These are phyloP conservation scores for Pelosia muscerda DNA, from an alignment of 2,888 invertebrate species.

Conservation along the genomic window DNA sequence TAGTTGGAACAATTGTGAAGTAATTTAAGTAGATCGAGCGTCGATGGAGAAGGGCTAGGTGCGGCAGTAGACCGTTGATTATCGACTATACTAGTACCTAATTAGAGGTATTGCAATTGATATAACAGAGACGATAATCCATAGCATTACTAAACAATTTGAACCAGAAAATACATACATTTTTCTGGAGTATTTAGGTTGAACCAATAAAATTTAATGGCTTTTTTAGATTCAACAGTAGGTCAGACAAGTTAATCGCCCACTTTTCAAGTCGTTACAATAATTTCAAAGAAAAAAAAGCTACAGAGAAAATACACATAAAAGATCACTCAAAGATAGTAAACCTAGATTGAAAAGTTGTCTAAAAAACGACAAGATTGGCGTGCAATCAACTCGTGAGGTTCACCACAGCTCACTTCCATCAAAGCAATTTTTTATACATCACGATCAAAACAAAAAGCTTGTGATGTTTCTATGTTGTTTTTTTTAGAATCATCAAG, in stretches of 20 bases:
- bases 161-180: not conserved
- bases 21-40: constrained; percentile 32
- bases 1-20: constrained; percentile 38
- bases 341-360: constrained; percentile 12
- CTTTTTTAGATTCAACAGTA: not conserved
- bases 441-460: constrained; percentile 35
- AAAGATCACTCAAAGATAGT: constrained; percentile 17
- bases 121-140: not conserved
- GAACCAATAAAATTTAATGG: not conserved
- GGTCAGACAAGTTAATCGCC: not conserved
- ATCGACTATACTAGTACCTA: constrained; percentile 7
- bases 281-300: not conserved
- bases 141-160: not conserved
- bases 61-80: constrained; percentile 14
- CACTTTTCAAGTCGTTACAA: constrained; percentile 3
- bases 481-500: constrained; percentile 28
- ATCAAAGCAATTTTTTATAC: constrained; percentile 34
- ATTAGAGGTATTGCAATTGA: constrained; percentile 18
- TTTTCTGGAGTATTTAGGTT: not conserved
- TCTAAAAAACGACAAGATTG: constrained; percentile 21
- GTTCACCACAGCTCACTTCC: constrained; percentile 33
- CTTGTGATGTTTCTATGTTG: constrained; percentile 30
- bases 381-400: constrained; percentile 38
- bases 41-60: constrained; percentile 33
- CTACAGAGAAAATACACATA: not conserved